These are phyloP conservation scores for Hololepta plana DNA, from an alignment of 2,888 invertebrate species.

Conservation along the genomic window DNA sequence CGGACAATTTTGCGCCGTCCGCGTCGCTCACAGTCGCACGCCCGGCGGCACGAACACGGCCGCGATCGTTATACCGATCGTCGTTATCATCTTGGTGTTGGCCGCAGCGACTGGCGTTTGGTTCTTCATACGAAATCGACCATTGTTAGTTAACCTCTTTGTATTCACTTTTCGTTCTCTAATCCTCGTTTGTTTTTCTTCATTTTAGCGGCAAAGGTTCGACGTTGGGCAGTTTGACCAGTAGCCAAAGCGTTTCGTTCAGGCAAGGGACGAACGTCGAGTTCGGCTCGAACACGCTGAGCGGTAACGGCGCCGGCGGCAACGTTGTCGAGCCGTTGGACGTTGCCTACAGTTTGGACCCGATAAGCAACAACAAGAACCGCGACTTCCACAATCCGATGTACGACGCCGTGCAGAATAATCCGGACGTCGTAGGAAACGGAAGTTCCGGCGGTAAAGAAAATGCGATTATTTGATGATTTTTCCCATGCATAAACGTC, in stretches of 20 bases:
- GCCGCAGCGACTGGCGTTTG: constrained; percentile 59
- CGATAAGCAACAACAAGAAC: constrained; percentile 55
- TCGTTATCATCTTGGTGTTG: constrained; percentile 56
- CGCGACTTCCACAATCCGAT: constrained; percentile 96
- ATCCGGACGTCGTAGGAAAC: constrained; percentile 37
- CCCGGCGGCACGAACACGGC: constrained; percentile 36
- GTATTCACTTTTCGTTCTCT: too few relatives aligned
- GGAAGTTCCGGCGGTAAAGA: constrained; percentile 40
- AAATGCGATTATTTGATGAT: neutral
- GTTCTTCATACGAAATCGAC: constrained; percentile 63
- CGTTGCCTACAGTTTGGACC: constrained; percentile 62
- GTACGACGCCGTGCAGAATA: constrained; percentile 77
- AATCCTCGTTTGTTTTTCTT: too few relatives aligned
- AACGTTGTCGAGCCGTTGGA: constrained; percentile 45
- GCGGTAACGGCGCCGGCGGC: constrained; percentile 28
- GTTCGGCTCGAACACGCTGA: constrained; percentile 46
- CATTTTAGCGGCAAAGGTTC: constrained; percentile 56
- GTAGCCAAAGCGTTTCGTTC: constrained; percentile 83
- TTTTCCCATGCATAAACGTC: neutral
- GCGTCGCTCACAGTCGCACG: constrained; percentile 37
- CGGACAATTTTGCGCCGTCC: constrained; percentile 56
- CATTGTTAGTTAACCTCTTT: constrained; percentile 63
- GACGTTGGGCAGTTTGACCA: constrained; percentile 59
- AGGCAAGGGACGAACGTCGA: constrained; percentile 87
- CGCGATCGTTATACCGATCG: constrained; percentile 65